Evolutionary conservation across 2,888 invertebrate species (phyloP).

Genomic region (Smittia aterrima): DNA sequence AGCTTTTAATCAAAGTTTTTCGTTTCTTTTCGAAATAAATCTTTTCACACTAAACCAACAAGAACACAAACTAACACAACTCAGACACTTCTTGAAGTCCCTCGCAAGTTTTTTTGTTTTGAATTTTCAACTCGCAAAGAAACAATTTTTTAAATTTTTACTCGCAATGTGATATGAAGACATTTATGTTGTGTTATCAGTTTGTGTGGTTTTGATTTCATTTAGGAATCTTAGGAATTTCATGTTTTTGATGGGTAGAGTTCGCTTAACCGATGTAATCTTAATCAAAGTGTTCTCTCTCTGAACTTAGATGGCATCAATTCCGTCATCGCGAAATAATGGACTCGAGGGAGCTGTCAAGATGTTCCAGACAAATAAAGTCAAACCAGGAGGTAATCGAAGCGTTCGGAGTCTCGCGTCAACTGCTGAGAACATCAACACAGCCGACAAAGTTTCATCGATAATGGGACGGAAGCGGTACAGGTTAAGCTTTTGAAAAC

Average conservation of each 20-base stretch:
- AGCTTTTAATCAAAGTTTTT: no score
- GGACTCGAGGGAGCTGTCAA: conserved; percentile 46
- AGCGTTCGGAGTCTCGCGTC: conserved; percentile 9
- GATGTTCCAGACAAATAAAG: conserved; percentile 46
- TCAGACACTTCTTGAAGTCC: no score
- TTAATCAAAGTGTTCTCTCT: no score
- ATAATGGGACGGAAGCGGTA: conserved; percentile 36
- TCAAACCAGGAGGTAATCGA: conserved; percentile 44
- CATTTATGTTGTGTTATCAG: background rate
- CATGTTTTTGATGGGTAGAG: background rate
- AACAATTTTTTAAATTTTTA: background rate
- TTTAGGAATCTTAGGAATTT: background rate
- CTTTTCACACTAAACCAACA: no score
- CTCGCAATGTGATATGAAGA: background rate
- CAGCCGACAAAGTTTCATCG: conserved; percentile 29
- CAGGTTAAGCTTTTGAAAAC: background rate
- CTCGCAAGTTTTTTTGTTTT: no score
- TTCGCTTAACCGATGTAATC: no score
- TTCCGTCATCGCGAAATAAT: conserved; percentile 44
- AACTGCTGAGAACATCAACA: conserved; percentile 35
- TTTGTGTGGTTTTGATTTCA: background rate
- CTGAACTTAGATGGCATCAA: conserved; percentile 42
- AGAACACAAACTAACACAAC: no score
- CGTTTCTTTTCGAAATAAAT: no score
- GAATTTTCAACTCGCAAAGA: no score